Percentiles rank a stretch among this genome's conserved stretches.
Evolutionary conservation across 2,113 vertebrate species (phyloP).

Genomic region (Hipposideros armiger): DNA sequence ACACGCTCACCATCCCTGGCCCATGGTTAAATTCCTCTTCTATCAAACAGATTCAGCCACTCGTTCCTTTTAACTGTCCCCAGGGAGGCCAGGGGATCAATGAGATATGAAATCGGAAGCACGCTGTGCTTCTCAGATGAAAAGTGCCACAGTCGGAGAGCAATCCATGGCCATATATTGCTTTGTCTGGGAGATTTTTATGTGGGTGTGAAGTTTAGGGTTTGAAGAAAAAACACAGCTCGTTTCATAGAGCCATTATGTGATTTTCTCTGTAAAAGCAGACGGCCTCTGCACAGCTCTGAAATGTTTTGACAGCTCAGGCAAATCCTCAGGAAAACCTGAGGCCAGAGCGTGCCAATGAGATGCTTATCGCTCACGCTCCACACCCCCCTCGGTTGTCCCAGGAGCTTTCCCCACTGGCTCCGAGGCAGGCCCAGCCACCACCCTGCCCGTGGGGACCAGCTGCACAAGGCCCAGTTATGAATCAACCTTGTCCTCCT

Average conservation of each 20-base stretch:
- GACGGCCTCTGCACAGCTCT: not conserved
- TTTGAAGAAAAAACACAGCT: not conserved
- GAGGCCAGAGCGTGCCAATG: conserved; percentile 19
- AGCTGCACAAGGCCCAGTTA: conserved; percentile 14
- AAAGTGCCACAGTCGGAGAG: not conserved
- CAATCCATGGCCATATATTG: not conserved
- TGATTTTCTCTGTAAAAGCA: conserved; percentile 59
- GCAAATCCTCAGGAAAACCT: conserved; percentile 55
- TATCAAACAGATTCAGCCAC: not conserved
- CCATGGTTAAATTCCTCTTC: not conserved
- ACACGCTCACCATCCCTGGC: rapidly evolving
- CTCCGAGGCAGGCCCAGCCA: conserved; percentile 44
- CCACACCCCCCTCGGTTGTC: not conserved
- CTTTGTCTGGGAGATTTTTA: conserved; percentile 54
- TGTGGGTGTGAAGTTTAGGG: conserved; percentile 17
- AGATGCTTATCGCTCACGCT: conserved; percentile 32
- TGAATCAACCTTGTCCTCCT: conserved; percentile 83
- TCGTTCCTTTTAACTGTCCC: not conserved
- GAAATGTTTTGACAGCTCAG: conserved; percentile 73
- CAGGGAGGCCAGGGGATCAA: not conserved
- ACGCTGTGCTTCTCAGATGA: not conserved
- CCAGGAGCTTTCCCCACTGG: not conserved
- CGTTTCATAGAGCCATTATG: conserved; percentile 43
- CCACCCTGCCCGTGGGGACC: conserved; percentile 68
- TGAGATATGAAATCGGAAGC: not conserved